phyloP scores from a whole-genome alignment of 2,888 invertebrate genomes.

The Heliconius aoede region DNA sequence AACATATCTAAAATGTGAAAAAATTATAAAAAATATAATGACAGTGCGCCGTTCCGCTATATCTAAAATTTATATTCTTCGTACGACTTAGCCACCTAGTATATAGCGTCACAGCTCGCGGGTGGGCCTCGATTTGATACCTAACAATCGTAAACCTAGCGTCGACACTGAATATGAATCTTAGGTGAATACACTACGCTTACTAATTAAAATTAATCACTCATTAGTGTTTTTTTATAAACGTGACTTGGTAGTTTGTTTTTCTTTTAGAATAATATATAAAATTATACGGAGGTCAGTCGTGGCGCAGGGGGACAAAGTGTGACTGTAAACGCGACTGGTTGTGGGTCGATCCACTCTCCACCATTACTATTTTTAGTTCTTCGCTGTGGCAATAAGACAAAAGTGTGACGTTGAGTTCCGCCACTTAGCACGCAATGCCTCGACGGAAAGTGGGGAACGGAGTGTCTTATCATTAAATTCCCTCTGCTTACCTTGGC shows the following conservation, averaged over 20 bases:
- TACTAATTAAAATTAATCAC: conserved; percentile 43
- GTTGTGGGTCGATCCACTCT: too few species aligned
- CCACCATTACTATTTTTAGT: too few species aligned
- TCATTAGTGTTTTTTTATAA: conserved; percentile 9
- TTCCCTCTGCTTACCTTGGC: too few species aligned
- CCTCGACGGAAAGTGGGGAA: too few species aligned
- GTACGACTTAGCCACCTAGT: conserved; percentile 59
- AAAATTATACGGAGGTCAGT: not conserved
- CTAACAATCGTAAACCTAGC: conserved; percentile 57
- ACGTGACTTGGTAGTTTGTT: not conserved
- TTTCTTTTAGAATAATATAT: conserved; percentile 5
- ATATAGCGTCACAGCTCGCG: conserved; percentile 60
- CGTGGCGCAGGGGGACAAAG: too few species aligned
- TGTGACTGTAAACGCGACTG: too few species aligned
- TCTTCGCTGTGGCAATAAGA: too few species aligned
- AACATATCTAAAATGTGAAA: not conserved
- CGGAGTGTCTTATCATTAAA: too few species aligned
- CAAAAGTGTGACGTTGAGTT: too few species aligned
- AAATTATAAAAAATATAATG: conserved; percentile 62
- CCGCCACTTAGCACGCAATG: too few species aligned
- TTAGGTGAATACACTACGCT: conserved; percentile 41
- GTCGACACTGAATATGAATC: conserved; percentile 68
- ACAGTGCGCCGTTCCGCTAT: conserved; percentile 55
- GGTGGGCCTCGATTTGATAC: conserved; percentile 67
- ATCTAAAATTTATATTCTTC: conserved; percentile 70